Base-by-base conservation (phyloP, 2,113 vertebrate genomes). In the Mixornis gularis region DNA sequence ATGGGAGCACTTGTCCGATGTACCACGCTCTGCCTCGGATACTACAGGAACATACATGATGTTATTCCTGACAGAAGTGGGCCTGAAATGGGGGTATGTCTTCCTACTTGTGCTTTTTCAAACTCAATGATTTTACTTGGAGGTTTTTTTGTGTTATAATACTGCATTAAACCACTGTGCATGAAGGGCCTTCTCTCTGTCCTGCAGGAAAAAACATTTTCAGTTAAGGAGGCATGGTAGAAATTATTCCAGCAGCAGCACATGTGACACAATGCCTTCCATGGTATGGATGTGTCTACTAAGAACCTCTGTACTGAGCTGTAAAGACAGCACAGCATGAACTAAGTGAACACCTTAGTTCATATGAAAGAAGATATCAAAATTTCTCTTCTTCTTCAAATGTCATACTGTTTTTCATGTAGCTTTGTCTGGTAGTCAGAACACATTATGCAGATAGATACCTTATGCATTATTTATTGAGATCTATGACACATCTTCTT, bases 1-100 rank as follows among this genome's bases (percentile, higher is more conserved):
- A 99, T 99, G 98, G 99, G 99, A 29, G 98, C 98, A 6, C 97
- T 99, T 44, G 98, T 99, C 56, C 98, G 99, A 59, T 99, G 99
- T 79, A 99, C 97, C 96, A 98, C 99, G 0, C 97, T 99, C 68
- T 98, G 98, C 87, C 96, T 99, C 73, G 99, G 98, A 52, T 99
- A 99, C 97, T 99, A 99, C 97, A 98, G 97, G 78, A 99, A 99
- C 92, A 98, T 99, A 87, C 99, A 99, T 17, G 98, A 99, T 93
- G 98, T 91, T 95, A 99, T 99, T 97, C 99, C 99, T 12, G 98
- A 99, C 65, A 98, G 98, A 92, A 98, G 98, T 27, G 98, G 98
- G 18, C 97, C 98, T 6, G 99, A 99, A 70, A 97, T 99, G 86
- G 99, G 99, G 96, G 99, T 99, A 97, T 12, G 97, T 97, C 41